A percentile compares a stretch with the other conserved stretches of the same genome.
phyloP scores from a whole-genome alignment of 2,888 invertebrate genomes.

The Strigamia transsilvanica region DNA sequence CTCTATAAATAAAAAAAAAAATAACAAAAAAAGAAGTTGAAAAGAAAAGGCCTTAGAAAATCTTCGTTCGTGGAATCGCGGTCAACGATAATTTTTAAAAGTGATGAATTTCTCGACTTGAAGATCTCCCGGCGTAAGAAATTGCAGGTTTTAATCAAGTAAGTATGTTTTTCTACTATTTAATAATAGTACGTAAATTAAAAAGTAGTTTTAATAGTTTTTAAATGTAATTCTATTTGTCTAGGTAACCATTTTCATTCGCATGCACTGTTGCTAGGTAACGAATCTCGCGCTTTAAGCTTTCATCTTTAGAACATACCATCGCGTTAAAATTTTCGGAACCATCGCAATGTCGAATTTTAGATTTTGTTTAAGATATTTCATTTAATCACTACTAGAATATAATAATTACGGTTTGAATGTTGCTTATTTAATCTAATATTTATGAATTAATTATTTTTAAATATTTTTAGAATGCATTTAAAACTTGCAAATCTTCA shows the following conservation, averaged over 20 bases:
- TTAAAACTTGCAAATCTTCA: background rate
- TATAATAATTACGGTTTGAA: background rate
- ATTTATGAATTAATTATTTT: background rate
- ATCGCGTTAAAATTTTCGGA: background rate
- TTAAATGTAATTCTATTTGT: background rate
- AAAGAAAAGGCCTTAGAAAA: background rate
- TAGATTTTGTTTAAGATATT: background rate
- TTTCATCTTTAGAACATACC: background rate
- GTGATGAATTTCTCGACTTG: conserved; percentile 8
- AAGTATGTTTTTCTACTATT: background rate
- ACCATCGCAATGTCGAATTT: background rate
- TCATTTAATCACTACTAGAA: background rate
- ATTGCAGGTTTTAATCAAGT: background rate
- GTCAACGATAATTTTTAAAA: background rate
- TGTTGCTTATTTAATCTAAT: background rate
- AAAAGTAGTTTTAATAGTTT: background rate
- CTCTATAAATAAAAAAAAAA: background rate
- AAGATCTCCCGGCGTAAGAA: conserved; percentile 43
- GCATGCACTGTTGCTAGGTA: background rate
- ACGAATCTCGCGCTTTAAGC: background rate
- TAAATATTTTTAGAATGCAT: conserved; percentile 30
- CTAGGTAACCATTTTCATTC: background rate
- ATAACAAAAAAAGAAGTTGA: background rate
- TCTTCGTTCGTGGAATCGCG: background rate
- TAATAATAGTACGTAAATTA: background rate